phyloP scores from a whole-genome alignment of 2,113 vertebrate species.

The Corynorhinus townsendii region DNA sequence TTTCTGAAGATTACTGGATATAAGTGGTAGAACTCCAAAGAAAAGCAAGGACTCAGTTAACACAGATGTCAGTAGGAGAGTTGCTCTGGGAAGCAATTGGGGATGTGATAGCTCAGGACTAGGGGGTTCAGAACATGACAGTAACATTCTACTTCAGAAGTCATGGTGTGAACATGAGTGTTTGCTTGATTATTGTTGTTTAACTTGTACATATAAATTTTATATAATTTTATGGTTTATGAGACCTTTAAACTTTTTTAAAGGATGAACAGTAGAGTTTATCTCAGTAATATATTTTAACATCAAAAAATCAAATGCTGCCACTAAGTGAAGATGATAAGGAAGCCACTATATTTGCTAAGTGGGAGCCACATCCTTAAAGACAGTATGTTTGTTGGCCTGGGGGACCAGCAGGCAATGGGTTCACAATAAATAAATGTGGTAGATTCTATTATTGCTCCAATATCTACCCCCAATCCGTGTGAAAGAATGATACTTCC shows the following conservation, averaged over 20 bases:
- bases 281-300: neutral
- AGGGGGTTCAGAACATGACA: neutral
- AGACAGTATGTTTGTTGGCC: neutral
- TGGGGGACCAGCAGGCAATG: neutral
- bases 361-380: neutral
- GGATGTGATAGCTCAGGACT: neutral
- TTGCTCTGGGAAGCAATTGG: neutral
- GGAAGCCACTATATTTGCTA: neutral
- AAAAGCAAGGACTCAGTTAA: neutral
- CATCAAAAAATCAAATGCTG: slow-evolving; percentile 9
- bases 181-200: neutral
- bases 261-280: neutral
- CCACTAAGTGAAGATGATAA: neutral
- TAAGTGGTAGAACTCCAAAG: neutral
- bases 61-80: neutral
- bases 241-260: neutral
- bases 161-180: neutral
- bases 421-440: neutral
- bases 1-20: neutral
- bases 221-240: neutral
- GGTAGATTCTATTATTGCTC: neutral
- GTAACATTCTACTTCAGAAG: neutral
- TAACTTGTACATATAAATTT: neutral
- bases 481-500: neutral
- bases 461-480: neutral